These are phyloP conservation scores for Thaleichthys pacificus DNA, from an alignment of 2,797 vertebrate species.

Conservation along the genomic window DNA sequence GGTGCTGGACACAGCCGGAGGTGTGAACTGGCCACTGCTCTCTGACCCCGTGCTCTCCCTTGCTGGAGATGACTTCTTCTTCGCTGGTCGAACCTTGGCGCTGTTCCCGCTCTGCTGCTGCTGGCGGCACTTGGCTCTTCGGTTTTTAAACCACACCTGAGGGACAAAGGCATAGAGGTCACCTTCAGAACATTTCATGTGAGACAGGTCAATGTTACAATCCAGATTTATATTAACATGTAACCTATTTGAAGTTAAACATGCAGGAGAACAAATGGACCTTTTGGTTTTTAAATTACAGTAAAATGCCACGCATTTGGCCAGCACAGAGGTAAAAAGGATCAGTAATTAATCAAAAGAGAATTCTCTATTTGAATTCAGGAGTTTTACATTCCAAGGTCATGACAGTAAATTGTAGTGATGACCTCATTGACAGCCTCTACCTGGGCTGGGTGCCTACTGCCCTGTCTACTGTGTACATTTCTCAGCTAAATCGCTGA, in stretches of 20 bases:
- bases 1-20: conserved; percentile 83
- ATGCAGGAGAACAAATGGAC: too few relatives aligned
- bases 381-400: too few relatives aligned
- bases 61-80: conserved; percentile 91
- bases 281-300: too few relatives aligned
- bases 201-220: not conserved
- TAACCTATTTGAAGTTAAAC: too few relatives aligned
- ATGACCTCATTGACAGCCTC: too few relatives aligned
- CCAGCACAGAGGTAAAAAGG: too few relatives aligned
- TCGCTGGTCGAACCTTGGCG: conserved; percentile 85
- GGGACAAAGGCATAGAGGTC: conserved; percentile 16
- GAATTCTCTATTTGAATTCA: too few relatives aligned
- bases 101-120: conserved; percentile 82
- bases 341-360: too few relatives aligned
- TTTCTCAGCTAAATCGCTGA: conserved; percentile 22
- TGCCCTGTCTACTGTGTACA: conserved; percentile 10
- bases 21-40: conserved; percentile 94
- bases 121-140: conserved; percentile 93
- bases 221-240: not conserved
- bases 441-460: not conserved
- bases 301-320: too few relatives aligned
- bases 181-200: not conserved
- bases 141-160: conserved; percentile 98
- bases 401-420: not conserved
- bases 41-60: conserved; percentile 91